Base-by-base conservation (phyloP, 2,888 invertebrate genomes). In the Theretra japonica region DNA sequence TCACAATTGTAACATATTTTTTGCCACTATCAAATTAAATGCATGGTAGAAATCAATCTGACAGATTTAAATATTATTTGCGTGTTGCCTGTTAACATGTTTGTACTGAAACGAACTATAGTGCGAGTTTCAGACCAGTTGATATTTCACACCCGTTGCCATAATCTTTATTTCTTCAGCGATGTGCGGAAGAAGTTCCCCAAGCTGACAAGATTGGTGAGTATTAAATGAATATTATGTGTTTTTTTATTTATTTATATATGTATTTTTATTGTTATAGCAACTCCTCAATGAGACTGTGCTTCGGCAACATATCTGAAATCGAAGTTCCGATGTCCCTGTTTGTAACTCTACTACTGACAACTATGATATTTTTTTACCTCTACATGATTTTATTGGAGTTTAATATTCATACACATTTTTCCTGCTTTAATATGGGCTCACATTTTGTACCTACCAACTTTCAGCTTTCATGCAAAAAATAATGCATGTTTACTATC, bases 141-240 rank as follows among this genome's bases (percentile, higher is more conserved):
- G 82, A 81, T 81, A 25, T 80, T 83, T 85, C 81, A 83, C 88
- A 88, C 86, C 90, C 93, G 92, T 90, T 95, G 94, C 94, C 92
- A 94, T 92, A 78, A 94, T 95, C 79, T 92, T 91, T 91, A 79
- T 90, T 89, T 95, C 96, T 96, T 95, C 97, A 99, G 98, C 93
- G 98, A 97, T 90, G 96, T 98, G 86, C 96, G 98, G 92, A 97
- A 97, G 91, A 96, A 96, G 88, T 98, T 99, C 83, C 98, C 98
- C 70, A 98, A 98, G 92, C 95, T 99, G 80, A 82, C 96, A 69
- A 97, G 96, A 94, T 91, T 99, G 97, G 99, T 99, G 93, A 97
- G 98, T 96, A n/a, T 48, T 62, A 21, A 28, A n/a, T n/a, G 4
- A n/a, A 5, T 1, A 6, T n/a, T 53, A 4, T 17, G 6, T 53